These are phyloP conservation scores for Pyrrhosoma nymphula DNA, from an alignment of 2,888 invertebrate genomes.

Conservation along the genomic window DNA sequence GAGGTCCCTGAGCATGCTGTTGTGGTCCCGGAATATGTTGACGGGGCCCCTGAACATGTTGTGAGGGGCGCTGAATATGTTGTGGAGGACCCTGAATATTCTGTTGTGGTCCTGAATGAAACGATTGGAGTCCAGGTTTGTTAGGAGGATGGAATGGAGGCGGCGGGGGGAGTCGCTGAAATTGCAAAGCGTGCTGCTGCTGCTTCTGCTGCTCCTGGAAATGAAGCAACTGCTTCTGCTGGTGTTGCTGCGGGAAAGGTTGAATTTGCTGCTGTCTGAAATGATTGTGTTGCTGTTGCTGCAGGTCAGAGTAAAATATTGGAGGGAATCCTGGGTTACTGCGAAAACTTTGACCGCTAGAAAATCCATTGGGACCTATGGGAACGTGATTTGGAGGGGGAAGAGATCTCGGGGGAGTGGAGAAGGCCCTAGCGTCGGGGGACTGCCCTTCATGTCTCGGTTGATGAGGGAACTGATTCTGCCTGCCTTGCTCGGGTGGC, in stretches of 20 bases:
- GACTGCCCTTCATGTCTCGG: constrained; percentile 78
- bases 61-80: constrained; percentile 72
- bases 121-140: constrained; percentile 25
- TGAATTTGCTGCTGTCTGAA: constrained; percentile 76
- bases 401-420: constrained; percentile 46
- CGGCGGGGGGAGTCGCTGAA: constrained; percentile 64
- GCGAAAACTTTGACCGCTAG: constrained; percentile 74
- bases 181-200: constrained; percentile 46
- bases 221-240: constrained; percentile 80
- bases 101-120: constrained; percentile 66
- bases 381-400: constrained; percentile 69
- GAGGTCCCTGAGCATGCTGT: constrained; percentile 69
- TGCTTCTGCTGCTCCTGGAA: constrained; percentile 77
- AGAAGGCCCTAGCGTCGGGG: constrained; percentile 66
- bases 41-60: constrained; percentile 74
- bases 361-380: constrained; percentile 68
- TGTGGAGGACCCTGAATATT: constrained; percentile 68
- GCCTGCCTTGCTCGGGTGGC: constrained; percentile 75
- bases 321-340: constrained; percentile 78
- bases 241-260: constrained; percentile 79
- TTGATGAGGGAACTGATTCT: constrained; percentile 74
- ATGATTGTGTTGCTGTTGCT: constrained; percentile 76
- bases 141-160: constrained; percentile 66
- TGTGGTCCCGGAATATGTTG: constrained; percentile 59
- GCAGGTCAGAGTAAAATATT: constrained; percentile 78